These are phyloP conservation scores for Neodiprion lecontei DNA, from an alignment of 1,140 invertebrate genomes.

Conservation along the genomic window DNA sequence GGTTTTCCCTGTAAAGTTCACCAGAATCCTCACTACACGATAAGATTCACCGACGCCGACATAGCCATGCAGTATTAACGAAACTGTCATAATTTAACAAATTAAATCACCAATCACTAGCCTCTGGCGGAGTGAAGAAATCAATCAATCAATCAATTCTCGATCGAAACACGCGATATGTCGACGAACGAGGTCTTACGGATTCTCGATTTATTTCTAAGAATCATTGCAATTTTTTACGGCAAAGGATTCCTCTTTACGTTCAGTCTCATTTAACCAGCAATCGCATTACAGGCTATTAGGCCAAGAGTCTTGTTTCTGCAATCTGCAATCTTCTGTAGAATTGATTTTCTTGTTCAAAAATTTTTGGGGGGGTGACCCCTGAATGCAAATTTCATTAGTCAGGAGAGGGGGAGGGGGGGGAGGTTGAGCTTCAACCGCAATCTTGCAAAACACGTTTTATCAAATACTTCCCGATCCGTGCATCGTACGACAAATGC, in stretches of 20 bases:
- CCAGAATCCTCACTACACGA: conserved; percentile 18
- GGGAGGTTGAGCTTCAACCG: too few species aligned
- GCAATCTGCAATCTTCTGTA: too few species aligned
- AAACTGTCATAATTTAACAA: not conserved
- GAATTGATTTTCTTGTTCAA: too few species aligned
- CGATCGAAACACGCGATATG: not conserved
- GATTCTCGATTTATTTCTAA: not conserved
- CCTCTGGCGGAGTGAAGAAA: not conserved
- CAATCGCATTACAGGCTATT: too few species aligned
- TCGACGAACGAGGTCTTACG: not conserved
- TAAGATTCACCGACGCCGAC: conserved; percentile 34
- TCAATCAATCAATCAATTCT: not conserved
- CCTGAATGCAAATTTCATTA: too few species aligned
- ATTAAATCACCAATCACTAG: not conserved
- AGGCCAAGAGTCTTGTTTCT: too few species aligned
- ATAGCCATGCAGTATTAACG: conserved; percentile 32
- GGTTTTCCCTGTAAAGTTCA: conserved; percentile 40
- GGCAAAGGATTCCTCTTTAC: not conserved
- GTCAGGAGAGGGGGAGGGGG: too few species aligned
- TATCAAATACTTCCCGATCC: too few species aligned
- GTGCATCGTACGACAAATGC: too few species aligned
- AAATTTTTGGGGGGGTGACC: too few species aligned
- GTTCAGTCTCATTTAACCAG: not conserved
- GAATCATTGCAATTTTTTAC: not conserved
- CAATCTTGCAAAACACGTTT: too few species aligned